Evolutionary conservation across 2,797 vertebrate genomes (phyloP).

Genomic region (Petrocephalus sullivani): DNA sequence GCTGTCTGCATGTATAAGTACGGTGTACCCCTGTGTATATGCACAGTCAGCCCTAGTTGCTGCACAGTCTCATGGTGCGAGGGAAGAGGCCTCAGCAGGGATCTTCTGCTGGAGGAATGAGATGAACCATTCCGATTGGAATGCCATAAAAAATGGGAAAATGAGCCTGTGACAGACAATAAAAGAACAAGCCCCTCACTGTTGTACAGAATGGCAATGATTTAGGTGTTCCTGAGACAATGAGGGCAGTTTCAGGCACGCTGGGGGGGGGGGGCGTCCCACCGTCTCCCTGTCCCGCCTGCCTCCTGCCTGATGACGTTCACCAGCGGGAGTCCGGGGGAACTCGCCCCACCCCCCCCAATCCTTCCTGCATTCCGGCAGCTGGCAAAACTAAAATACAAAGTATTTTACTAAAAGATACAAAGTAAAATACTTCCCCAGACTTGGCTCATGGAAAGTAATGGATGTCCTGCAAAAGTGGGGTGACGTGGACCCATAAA

Average conservation of each 20-base stretch:
- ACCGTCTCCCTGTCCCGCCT: not conserved
- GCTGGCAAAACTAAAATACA: too few species aligned
- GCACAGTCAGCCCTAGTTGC: not conserved
- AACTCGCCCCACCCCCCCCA: not conserved
- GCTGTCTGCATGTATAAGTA: not conserved
- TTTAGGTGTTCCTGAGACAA: not conserved
- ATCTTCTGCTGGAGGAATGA: not conserved
- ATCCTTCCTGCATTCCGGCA: not conserved
- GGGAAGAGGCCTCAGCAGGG: not conserved
- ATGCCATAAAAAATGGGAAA: not conserved
- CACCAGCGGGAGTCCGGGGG: not conserved
- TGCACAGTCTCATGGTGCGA: not conserved
- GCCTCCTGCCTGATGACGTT: not conserved
- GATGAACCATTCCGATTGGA: not conserved
- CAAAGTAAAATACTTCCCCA: not conserved
- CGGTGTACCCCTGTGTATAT: not conserved
- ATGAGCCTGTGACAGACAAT: not conserved
- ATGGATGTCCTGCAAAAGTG: slow-evolving; percentile 38
- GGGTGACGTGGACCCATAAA: slow-evolving; percentile 59
- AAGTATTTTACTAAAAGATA: not conserved
- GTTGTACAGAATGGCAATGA: not conserved
- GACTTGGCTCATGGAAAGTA: not conserved
- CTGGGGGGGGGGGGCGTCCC: not conserved
- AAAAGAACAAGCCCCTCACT: not conserved
- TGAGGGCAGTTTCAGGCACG: not conserved